Evolutionary conservation across 2,888 invertebrate species (phyloP), one percentile per base, ranked within the genome.

Genomic region (Athalia rosae): DNA sequence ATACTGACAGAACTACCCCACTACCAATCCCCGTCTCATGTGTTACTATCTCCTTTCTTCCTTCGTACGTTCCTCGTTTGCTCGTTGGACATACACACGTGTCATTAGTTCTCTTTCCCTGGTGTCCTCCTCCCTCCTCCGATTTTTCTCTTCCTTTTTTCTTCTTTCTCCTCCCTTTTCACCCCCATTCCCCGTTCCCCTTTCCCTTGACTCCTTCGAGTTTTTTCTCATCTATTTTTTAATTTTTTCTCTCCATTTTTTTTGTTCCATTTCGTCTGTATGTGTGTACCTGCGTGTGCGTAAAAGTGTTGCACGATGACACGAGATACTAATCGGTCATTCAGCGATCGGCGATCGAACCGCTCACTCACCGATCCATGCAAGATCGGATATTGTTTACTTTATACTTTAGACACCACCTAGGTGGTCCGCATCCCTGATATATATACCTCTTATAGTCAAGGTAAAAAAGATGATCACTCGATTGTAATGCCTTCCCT

Each of bases 401-500:
- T 74, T 84, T 82, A 85, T 82, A 83, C 84, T 85, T 85, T 85
- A 85, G 84, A 86, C 89, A 88, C 86, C 83, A 82, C 85, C 88
- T 86, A 85, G 89, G 89, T 89, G 89, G 89, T 89, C 89, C 87
- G 86, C 86, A 85, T 80, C 82, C 82, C 80, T 82, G 85, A 87
- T 85, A 86, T 28, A 28, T 28, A 28, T 28, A 28, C 28, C 28
- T 28, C 28, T 28, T 28, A 28, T 28, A 28, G 28, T 81, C 83
- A 81, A 79, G 85, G 79, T 80, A 73, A 77, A 74, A 74, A 79
- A 28, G 28, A 28, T 28, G 89, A 87, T 89, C 89, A 88, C 83
- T 89, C 82, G 87, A 84, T 89, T 86, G 89, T 88, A 89, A 89
- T 89, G 89, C 89, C 89, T 89, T 89, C 88, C 88, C 87, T 87